Base-by-base conservation (phyloP, 2,113 vertebrate species). In the Romanogobio albipinnatus region DNA sequence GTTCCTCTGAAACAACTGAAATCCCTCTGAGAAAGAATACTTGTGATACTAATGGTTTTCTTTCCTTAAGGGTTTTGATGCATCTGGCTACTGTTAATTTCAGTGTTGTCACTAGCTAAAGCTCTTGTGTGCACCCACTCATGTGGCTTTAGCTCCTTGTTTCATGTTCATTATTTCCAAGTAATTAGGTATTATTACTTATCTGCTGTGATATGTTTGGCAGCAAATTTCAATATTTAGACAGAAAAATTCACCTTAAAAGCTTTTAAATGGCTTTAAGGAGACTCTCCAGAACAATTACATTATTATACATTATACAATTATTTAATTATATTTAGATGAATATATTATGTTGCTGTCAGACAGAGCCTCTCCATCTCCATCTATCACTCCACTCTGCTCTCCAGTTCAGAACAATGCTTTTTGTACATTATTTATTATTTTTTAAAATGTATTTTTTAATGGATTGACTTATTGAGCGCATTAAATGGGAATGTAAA, bases 171-270 rank as follows among this genome's bases (percentile, higher is more conserved):
- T 81, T 81, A 51, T 68, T 81, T 66, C 9, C 4, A 47, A 26
- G 19, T 64, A 45, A 80, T 80, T 49, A 26, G 61, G n/a, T 81
- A 15, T 81, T 62, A 22, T 66, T 79, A 62, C n/a, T 51, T 64
- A 80, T 47, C 39, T 80, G 39, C 58, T 62, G 53, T 15, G 51
- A 77, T 59, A 17, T 78, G 76, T 61, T 61, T 61, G 19, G 53
- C 53, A 26, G n/a, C 78, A 62, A n/a, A 6, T 24, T 66, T 66
- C 9, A 66, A 81, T 66, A 81, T 81, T 81, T 81, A 14, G 59
- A 81, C 77, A 51, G 39, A 76, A n/a, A 33, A 64, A 64, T 80
- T 14, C 39, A 62, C 76, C 19, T 14, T 59, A 78, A 80, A 59
- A 49, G 77, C 7, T 80, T 80, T 47, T 49, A 80, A 80, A 80